phyloP scores from a whole-genome alignment of 2,888 invertebrate species.

The Phymatocera aterrima region DNA sequence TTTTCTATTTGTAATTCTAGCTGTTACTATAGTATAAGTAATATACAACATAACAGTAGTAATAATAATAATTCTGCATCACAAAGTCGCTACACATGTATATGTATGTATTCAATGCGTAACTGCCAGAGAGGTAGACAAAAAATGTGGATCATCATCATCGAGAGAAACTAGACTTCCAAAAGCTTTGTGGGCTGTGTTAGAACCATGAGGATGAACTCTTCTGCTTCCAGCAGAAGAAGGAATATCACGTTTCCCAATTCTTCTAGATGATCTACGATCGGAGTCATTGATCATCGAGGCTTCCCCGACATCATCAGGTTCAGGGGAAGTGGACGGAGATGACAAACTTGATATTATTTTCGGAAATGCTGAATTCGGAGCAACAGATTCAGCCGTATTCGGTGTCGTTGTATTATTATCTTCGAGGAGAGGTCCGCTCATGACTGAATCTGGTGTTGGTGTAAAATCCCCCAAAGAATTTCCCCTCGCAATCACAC shows the following conservation, averaged over 20 bases:
- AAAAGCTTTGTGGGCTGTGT: conserved; percentile 62
- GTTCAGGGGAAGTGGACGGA: conserved; percentile 55
- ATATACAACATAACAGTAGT: too few species aligned
- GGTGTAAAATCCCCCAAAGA: conserved; percentile 56
- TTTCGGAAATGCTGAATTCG: conserved; percentile 61
- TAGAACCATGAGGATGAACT: background rate
- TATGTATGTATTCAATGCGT: background rate
- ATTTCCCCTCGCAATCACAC: conserved; percentile 56
- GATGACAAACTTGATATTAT: conserved; percentile 57
- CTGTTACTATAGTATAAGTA: too few species aligned
- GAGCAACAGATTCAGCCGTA: conserved; percentile 62
- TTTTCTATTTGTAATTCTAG: background rate
- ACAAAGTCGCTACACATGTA: too few species aligned
- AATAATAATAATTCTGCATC: too few species aligned
- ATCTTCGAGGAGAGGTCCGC: conserved; percentile 60
- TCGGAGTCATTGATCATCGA: background rate
- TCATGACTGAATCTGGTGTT: conserved; percentile 64
- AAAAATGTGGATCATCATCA: conserved; percentile 62
- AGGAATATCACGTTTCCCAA: conserved; percentile 12
- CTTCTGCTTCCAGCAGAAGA: conserved; percentile 10
- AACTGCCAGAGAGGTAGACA: conserved; percentile 34
- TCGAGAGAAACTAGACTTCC: conserved; percentile 72
- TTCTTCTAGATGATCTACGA: background rate
- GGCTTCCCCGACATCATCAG: conserved; percentile 46
- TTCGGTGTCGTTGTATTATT: conserved; percentile 57